Conservation (phyloP, 2,113 vertebrate species). For the Chaenocephalus aceratus region DNA sequence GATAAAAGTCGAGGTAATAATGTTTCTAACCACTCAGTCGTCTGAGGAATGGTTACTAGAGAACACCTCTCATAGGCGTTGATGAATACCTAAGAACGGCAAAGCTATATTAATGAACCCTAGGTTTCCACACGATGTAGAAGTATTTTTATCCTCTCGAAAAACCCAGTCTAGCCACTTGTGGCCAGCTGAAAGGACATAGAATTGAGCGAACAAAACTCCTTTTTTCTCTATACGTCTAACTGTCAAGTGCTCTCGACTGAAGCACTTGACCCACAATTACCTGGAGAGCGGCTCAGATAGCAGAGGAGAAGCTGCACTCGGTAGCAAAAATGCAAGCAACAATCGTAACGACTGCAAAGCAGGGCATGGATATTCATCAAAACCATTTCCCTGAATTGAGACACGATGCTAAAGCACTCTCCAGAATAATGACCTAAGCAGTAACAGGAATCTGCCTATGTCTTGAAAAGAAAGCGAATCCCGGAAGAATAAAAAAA, state of each 20-base stretch:
- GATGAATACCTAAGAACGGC: constrained; percentile 11
- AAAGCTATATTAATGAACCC: constrained; percentile 6
- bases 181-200: constrained; percentile 14
- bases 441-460: constrained; percentile 38
- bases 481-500: background rate
- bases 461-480: constrained; percentile 16
- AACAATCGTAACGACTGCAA: constrained; percentile 58
- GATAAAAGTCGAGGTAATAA: constrained; percentile 19
- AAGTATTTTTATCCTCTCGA: background rate
- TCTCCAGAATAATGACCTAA: constrained; percentile 54
- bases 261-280: constrained; percentile 42
- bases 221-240: constrained; percentile 17
- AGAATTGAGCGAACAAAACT: constrained; percentile 30
- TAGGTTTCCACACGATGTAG: background rate
- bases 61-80: constrained; percentile 19
- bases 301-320: constrained; percentile 9
- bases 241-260: constrained; percentile 35
- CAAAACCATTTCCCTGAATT: constrained; percentile 40
- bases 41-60: background rate
- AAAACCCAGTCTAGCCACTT: background rate
- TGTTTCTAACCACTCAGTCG: background rate
- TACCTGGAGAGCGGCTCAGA: constrained; percentile 44
- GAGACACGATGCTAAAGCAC: constrained; percentile 47
- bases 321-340: constrained; percentile 7
- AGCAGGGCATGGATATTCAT: constrained; percentile 67